phyloP scores from a whole-genome alignment of 2,888 invertebrate species.

The Acronicta psi region DNA sequence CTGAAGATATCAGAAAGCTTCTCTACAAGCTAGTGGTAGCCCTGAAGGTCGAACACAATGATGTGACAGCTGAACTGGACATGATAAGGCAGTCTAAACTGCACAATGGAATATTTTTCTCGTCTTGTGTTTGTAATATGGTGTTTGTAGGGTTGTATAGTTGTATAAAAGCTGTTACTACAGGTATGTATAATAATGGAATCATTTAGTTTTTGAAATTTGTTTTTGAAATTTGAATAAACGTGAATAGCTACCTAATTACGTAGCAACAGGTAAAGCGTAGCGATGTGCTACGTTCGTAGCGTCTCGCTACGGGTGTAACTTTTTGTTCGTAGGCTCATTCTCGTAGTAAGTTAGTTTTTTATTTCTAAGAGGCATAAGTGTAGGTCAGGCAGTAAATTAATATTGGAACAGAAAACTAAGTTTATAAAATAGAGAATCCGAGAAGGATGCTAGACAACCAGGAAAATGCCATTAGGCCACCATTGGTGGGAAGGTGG shows the following conservation, averaged over 20 bases:
- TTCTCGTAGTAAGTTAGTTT: too few relatives aligned
- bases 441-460: too few relatives aligned
- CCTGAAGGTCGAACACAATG: constrained; percentile 28
- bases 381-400: too few relatives aligned
- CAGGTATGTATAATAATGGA: constrained; percentile 14
- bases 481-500: too few relatives aligned
- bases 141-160: constrained; percentile 27
- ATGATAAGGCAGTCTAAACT: constrained; percentile 32
- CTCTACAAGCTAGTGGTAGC: constrained; percentile 20
- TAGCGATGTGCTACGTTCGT: neutral
- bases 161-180: constrained; percentile 9
- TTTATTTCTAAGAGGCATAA: too few relatives aligned
- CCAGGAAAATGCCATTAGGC: too few relatives aligned
- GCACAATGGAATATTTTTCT: constrained; percentile 34
- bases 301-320: neutral
- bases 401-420: too few relatives aligned
- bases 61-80: constrained; percentile 19
- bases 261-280: neutral
- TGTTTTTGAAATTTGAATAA: too few relatives aligned
- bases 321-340: neutral
- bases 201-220: too few relatives aligned
- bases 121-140: constrained; percentile 25
- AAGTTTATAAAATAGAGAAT: too few relatives aligned
- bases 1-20: constrained; percentile 14
- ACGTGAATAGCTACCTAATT: neutral